Percentiles rank a stretch among this genome's conserved stretches.
These are phyloP conservation scores for Anas platyrhynchos DNA, from an alignment of 2,113 vertebrate genomes.

Conservation along the genomic window DNA sequence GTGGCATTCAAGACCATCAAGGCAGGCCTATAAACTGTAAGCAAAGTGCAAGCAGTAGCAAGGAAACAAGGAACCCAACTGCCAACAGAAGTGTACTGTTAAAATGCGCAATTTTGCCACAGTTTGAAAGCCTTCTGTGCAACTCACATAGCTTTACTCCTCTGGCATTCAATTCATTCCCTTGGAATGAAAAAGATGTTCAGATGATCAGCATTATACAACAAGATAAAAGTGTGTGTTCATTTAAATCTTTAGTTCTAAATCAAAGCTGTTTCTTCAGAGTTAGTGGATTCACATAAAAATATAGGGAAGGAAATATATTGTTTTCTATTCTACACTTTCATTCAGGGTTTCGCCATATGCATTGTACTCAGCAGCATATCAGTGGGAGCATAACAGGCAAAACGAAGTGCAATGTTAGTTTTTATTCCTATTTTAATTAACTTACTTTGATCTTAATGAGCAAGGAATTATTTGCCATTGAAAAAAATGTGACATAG, in stretches of 20 bases:
- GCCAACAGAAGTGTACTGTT: not conserved
- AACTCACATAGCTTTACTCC: not conserved
- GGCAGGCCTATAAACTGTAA: not conserved
- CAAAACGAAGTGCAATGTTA: not conserved
- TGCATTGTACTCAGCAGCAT: not conserved
- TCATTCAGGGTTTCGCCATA: not conserved
- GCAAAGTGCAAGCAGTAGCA: not conserved
- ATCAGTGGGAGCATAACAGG: not conserved
- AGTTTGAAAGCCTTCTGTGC: not conserved
- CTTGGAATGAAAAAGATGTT: conserved; percentile 31
- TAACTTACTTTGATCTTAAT: not conserved
- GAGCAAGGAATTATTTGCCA: not conserved
- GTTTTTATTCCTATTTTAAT: not conserved
- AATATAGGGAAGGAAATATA: not conserved
- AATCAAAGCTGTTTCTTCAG: not conserved
- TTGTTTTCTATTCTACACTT: not conserved
- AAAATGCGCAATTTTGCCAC: not conserved
- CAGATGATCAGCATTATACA: not conserved
- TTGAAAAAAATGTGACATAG: not conserved
- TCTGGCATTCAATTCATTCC: not conserved
- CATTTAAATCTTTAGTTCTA: not conserved
- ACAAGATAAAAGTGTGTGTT: not conserved
- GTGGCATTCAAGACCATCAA: not conserved
- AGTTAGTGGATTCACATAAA: not conserved
- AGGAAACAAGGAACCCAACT: not conserved